A percentile compares a stretch with the other conserved stretches of the same genome.
Evolutionary conservation across 2,113 vertebrate species (phyloP).

Genomic region (Sula dactylatra): DNA sequence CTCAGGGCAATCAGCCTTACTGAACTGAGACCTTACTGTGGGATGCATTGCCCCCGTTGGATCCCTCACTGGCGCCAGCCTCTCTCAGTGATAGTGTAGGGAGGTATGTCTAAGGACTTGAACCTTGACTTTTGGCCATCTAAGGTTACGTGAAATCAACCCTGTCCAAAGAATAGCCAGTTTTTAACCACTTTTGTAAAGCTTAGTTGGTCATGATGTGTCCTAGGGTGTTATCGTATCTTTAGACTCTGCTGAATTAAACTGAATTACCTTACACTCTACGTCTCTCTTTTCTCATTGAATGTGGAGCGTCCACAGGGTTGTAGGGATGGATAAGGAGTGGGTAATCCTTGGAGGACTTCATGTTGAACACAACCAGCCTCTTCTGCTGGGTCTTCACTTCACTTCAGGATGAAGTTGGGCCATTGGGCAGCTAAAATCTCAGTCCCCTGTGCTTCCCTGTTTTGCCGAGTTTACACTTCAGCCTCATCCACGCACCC

Average conservation of each 20-base stretch:
- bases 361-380: neutral
- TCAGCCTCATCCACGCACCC: neutral
- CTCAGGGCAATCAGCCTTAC: neutral
- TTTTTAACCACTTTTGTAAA: neutral
- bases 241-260: neutral
- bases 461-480: neutral
- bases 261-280: neutral
- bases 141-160: neutral
- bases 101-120: neutral
- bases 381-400: neutral
- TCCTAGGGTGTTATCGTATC: no score
- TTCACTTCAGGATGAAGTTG: neutral
- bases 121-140: neutral
- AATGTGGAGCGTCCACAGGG: neutral
- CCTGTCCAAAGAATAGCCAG: neutral
- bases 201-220: neutral
- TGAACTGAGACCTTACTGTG: neutral
- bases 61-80: neutral
- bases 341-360: neutral
- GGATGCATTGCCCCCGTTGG: accelerated
- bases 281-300: accelerated
- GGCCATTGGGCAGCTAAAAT: neutral
- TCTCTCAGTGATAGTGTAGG: neutral
- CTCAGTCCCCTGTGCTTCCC: neutral
- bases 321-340: neutral